Percentiles rank a stretch among this genome's conserved stretches.
phyloP scores from a whole-genome alignment of 2,113 vertebrate species.

The Axis porcinus region DNA sequence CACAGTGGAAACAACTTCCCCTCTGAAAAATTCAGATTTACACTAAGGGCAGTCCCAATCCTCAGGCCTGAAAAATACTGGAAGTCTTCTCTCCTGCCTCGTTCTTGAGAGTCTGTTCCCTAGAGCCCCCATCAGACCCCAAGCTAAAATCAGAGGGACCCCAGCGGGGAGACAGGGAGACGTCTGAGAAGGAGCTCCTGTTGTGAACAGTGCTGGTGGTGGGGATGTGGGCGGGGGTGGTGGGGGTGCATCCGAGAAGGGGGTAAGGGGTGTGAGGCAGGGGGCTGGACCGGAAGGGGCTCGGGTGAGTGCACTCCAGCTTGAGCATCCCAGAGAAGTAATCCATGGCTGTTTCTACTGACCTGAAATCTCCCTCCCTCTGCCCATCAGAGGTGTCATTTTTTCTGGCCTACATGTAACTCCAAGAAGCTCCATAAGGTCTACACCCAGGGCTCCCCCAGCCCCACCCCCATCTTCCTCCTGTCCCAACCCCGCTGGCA shows the following conservation, averaged over 20 bases:
- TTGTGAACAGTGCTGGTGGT: neutral
- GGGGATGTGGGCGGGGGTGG: neutral
- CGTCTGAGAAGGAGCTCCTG: neutral
- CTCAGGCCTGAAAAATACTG: neutral
- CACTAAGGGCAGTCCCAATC: constrained; percentile 46
- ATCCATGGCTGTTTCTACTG: neutral
- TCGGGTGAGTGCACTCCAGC: fast-evolving
- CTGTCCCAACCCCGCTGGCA: neutral
- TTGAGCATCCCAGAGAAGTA: neutral
- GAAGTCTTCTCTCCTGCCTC: neutral
- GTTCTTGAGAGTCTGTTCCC: neutral
- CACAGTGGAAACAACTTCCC: constrained; percentile 16
- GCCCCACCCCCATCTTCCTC: fast-evolving
- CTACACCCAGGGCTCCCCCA: neutral
- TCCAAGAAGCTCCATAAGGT: fast-evolving
- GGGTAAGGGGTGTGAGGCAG: neutral
- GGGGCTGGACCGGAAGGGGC: neutral
- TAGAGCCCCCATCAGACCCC: neutral
- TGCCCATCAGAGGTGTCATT: neutral
- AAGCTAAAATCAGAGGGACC: neutral
- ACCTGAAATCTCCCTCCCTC: neutral
- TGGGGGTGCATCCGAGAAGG: neutral
- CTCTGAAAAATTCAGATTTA: constrained; percentile 31
- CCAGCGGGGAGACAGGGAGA: fast-evolving
- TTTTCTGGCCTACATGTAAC: neutral